Base-by-base conservation (phyloP, 2,797 vertebrate species). In the Coregonus sp. region DNA sequence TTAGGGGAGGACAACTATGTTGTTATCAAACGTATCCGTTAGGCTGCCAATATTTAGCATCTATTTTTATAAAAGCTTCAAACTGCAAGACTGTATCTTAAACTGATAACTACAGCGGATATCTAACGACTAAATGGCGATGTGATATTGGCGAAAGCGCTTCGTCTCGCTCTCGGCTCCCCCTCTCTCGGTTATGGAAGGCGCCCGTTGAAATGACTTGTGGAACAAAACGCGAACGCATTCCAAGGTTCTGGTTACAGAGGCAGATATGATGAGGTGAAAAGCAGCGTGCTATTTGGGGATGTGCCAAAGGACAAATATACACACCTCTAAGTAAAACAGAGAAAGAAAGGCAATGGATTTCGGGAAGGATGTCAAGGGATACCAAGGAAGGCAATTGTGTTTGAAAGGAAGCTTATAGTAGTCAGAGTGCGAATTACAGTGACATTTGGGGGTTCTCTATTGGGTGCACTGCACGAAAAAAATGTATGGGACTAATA, bases 181-280 rank as follows among this genome's bases (percentile, higher is more conserved):
- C 75, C 54, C 35, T 2, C 40, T 7, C 20, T 2, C 0, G 4
- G 59, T 4, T 0, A 15, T 95, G 93, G 94, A 94, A 90, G 85
- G 12, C 76, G 74, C 91, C 90, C 72, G 86, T 79, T 59, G 78
- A 79, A 84, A 84, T 80, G 18, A 81, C 72, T 75, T 67, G 81
- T 85, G 86, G 82, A 86, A 75, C 79, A 37, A 84, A 76, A 66
- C 80, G 75, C 75, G 40, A 56, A 74, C 73, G 81, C 78, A 31
- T 86, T 87, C 89, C 89, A 76, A 81, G 85, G 80, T 81, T 88
- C 86, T 85, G 71, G 82, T 88, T 87, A 82, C 79, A 52, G 77
- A 74, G 68, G 69, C 37, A 50, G 50, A 29, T 51, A 25, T 9
- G 35, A 65, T 47, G 37, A 40, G 52, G 54, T 5, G 35, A n/a